Percentiles rank a stretch among this genome's conserved stretches.
Evolutionary conservation across 2,797 vertebrate species (phyloP).

Genomic region (Enteromius trimaculatus): DNA sequence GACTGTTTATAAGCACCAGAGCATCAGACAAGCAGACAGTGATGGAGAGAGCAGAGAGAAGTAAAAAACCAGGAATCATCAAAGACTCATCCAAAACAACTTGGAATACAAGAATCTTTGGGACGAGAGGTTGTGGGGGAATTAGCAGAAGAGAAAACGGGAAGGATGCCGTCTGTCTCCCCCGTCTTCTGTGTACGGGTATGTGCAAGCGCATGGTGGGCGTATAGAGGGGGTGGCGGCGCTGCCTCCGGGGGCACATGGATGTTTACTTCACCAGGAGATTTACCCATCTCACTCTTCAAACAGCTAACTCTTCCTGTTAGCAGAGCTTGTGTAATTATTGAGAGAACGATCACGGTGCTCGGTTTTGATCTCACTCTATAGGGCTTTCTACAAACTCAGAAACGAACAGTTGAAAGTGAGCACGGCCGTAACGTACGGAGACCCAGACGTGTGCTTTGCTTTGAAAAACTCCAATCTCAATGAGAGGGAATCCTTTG

Average conservation of each 20-base stretch:
- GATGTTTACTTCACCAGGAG: conserved; percentile 48
- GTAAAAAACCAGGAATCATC: conserved; percentile 37
- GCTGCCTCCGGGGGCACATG: conserved; percentile 25
- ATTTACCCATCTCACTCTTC: conserved; percentile 47
- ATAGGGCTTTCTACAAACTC: conserved; percentile 17
- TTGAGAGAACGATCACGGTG: conserved; percentile 18
- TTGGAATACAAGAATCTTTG: conserved; percentile 40
- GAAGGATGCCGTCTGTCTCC: conserved; percentile 21
- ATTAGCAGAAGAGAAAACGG: conserved; percentile 41
- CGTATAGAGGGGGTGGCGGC: conserved; percentile 36
- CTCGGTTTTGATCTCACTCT: conserved; percentile 6
- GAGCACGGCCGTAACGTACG: not conserved
- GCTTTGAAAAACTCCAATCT: conserved; percentile 11
- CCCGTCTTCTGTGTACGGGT: not conserved
- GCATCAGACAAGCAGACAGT: conserved; percentile 33
- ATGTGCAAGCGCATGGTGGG: conserved; percentile 21
- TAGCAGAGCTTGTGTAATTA: conserved; percentile 44
- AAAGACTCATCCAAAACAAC: conserved; percentile 36
- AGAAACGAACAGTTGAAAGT: conserved; percentile 11
- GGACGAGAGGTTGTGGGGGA: conserved; percentile 38
- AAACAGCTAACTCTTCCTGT: conserved; percentile 46
- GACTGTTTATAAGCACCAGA: conserved; percentile 60
- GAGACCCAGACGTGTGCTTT: not conserved
- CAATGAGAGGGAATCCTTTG: not conserved
- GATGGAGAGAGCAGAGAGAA: conserved; percentile 42